Evolutionary conservation across 2,113 vertebrate genomes (phyloP).

Genomic region (Dicaeum eximium): DNA sequence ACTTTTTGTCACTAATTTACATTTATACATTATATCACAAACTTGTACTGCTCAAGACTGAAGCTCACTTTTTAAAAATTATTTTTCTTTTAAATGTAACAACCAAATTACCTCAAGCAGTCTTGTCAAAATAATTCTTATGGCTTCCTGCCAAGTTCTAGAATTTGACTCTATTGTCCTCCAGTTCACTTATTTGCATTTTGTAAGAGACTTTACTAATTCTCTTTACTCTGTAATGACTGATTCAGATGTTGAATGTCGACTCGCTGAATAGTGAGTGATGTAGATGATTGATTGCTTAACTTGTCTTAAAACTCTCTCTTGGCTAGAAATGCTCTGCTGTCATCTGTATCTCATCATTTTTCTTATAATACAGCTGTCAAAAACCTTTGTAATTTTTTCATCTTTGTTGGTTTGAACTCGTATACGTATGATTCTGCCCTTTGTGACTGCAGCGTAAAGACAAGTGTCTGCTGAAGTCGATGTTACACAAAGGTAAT

Average conservation of each 20-base stretch:
- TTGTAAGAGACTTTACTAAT: conserved; percentile 67
- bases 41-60: not conserved
- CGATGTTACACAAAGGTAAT: not conserved
- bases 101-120: conserved; percentile 23
- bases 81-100: not conserved
- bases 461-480: conserved; percentile 16
- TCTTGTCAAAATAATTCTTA: conserved; percentile 53
- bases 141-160: conserved; percentile 53
- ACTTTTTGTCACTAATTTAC: not conserved
- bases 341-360: conserved; percentile 38
- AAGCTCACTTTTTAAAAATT: not conserved
- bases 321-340: conserved; percentile 5
- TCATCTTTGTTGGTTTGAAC: conserved; percentile 27
- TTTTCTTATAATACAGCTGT: conserved; percentile 38
- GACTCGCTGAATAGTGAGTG: conserved; percentile 9
- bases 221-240: conserved; percentile 66
- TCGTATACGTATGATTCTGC: not conserved
- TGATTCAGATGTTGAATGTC: conserved; percentile 64
- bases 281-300: conserved; percentile 33
- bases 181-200: conserved; percentile 63
- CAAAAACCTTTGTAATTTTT: conserved; percentile 30
- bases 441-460: not conserved
- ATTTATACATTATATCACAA: not conserved
- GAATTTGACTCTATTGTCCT: conserved; percentile 60
- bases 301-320: conserved; percentile 21